Percentiles rank a stretch among this genome's conserved stretches.
These are phyloP conservation scores for Cecropterus lyciades DNA, from an alignment of 1,140 invertebrate species.

Conservation along the genomic window DNA sequence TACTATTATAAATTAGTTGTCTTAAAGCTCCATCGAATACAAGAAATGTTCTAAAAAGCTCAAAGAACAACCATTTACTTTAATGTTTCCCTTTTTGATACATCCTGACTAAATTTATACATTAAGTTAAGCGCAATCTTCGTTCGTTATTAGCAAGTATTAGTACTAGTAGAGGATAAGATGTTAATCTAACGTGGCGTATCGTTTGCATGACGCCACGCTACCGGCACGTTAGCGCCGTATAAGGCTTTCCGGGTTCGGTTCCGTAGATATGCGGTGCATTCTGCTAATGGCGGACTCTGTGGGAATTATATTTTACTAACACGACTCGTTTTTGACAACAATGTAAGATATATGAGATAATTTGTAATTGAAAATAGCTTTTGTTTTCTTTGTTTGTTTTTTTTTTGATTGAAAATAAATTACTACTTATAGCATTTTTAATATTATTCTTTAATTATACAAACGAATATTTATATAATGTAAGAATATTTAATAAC, in stretches of 20 bases:
- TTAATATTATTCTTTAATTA: too few relatives aligned
- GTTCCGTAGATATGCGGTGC: conserved; percentile 17
- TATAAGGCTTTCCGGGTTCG: conserved; percentile 46
- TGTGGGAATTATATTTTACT: conserved; percentile 15
- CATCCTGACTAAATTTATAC: not conserved
- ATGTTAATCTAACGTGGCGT: conserved; percentile 42
- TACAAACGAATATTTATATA: too few relatives aligned
- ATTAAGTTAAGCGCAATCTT: not conserved
- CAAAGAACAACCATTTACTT: too few relatives aligned
- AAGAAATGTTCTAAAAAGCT: too few relatives aligned
- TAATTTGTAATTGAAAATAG: not conserved
- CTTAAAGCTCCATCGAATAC: too few relatives aligned
- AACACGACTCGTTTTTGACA: not conserved
- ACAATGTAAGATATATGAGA: not conserved
- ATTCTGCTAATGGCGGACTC: conserved; percentile 21
- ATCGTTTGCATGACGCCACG: conserved; percentile 42
- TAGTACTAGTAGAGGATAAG: conserved; percentile 25
- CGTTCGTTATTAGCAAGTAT: conserved; percentile 21
- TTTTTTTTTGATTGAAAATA: too few relatives aligned
- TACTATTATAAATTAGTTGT: too few relatives aligned
- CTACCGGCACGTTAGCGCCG: conserved; percentile 34
- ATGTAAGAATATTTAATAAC: too few relatives aligned
- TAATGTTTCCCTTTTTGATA: too few relatives aligned
- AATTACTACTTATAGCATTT: too few relatives aligned
- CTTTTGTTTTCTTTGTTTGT: too few relatives aligned